These are phyloP conservation scores for Pogonomyrmex californicus DNA, from an alignment of 1,140 invertebrate genomes.

Conservation along the genomic window DNA sequence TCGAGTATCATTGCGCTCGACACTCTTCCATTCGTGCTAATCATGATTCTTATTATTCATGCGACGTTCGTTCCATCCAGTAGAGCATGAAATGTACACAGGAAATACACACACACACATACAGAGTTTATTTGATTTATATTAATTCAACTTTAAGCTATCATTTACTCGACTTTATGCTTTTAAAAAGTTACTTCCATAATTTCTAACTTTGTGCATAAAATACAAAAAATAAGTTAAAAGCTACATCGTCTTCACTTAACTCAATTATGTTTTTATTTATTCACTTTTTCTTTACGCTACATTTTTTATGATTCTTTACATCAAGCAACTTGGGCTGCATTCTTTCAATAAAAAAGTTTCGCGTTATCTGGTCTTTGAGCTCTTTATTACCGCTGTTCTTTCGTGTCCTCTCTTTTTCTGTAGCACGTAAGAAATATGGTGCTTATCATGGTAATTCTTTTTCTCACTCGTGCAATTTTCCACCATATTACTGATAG, in stretches of 20 bases:
- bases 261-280: conserved; percentile 10
- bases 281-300: background rate
- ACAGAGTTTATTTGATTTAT: background rate
- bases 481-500: conserved; percentile 40
- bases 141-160: conserved; percentile 18
- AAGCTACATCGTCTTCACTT: background rate
- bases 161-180: background rate
- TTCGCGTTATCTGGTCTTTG: conserved; percentile 25
- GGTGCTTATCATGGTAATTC: conserved; percentile 27
- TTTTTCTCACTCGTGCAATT: conserved; percentile 32
- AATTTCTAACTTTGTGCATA: background rate
- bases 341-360: conserved; percentile 35
- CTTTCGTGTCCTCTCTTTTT: background rate
- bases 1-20: background rate
- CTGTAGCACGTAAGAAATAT: conserved; percentile 29
- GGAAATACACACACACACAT: background rate
- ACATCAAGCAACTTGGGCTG: background rate
- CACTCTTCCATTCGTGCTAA: background rate
- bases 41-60: background rate
- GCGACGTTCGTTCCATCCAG: background rate
- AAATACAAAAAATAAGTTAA: background rate
- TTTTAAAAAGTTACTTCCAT: background rate
- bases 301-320: background rate
- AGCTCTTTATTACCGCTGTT: background rate
- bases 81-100: background rate